phyloP scores from a whole-genome alignment of 2,888 invertebrate species.

The Carcina quercana region DNA sequence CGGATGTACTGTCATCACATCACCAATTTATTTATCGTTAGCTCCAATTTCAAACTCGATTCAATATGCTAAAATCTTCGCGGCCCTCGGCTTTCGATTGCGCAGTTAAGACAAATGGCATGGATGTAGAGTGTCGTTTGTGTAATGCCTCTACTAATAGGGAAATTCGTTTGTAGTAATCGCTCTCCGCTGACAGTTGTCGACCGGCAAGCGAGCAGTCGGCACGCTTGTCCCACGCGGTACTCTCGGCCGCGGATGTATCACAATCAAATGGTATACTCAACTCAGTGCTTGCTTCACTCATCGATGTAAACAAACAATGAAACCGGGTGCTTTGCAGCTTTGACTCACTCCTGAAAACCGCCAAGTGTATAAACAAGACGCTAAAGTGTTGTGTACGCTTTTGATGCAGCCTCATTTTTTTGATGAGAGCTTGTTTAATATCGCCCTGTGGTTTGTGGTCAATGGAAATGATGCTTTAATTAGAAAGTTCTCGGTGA shows the following conservation, averaged over 20 bases:
- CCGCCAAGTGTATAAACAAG: constrained; percentile 35
- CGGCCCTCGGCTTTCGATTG: constrained; percentile 37
- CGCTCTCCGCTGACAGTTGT: constrained; percentile 42
- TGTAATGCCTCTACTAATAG: constrained; percentile 49
- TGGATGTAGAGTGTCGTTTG: constrained; percentile 38
- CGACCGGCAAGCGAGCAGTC: constrained; percentile 39
- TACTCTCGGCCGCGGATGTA: constrained; percentile 2
- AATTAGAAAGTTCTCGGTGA: background rate
- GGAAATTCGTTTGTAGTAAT: constrained; percentile 45
- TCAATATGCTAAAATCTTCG: constrained; percentile 29
- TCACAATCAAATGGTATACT: constrained; percentile 19
- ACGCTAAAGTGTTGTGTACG: constrained; percentile 10
- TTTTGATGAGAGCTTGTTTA: constrained; percentile 17
- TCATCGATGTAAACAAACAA: constrained; percentile 47
- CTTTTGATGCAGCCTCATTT: constrained; percentile 11
- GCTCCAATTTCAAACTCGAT: constrained; percentile 7
- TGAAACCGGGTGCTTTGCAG: constrained; percentile 26
- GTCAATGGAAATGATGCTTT: background rate
- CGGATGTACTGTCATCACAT: background rate
- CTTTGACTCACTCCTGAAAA: constrained; percentile 35
- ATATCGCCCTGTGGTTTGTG: constrained; percentile 1
- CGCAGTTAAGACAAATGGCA: constrained; percentile 42
- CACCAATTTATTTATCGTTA: constrained; percentile 8
- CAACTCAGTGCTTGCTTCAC: background rate
- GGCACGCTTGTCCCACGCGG: constrained; percentile 28